These are phyloP conservation scores for Dascillus cervinus DNA, from an alignment of 2,888 invertebrate genomes.

Conservation along the genomic window DNA sequence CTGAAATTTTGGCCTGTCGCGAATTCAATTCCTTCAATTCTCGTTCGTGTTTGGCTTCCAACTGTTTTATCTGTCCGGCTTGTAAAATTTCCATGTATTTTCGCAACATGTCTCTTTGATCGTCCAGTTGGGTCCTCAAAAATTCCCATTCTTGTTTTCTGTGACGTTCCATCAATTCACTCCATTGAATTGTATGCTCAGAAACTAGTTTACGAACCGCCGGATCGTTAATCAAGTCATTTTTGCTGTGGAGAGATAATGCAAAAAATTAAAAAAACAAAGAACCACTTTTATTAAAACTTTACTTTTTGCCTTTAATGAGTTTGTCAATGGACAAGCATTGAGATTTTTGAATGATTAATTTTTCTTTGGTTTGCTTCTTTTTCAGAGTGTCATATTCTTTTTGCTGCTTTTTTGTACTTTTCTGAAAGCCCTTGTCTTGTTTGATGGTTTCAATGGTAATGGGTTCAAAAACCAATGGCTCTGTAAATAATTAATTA, in stretches of 20 bases:
- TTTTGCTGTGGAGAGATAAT: constrained; percentile 51
- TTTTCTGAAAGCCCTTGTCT: constrained; percentile 89
- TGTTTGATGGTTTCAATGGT: constrained; percentile 78
- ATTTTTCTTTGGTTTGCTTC: constrained; percentile 87
- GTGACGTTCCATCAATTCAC: constrained; percentile 78
- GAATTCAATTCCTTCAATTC: constrained; percentile 95
- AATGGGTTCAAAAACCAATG: constrained; percentile 82
- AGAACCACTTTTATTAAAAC: constrained; percentile 1
- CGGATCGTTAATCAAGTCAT: constrained; percentile 71
- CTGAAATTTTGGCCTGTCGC: constrained; percentile 90
- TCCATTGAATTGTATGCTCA: constrained; percentile 94
- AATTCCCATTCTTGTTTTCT: constrained; percentile 77
- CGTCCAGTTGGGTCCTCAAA: constrained; percentile 73
- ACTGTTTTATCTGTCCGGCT: constrained; percentile 76
- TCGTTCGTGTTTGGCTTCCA: constrained; percentile 85
- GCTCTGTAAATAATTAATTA: constrained; percentile 41
- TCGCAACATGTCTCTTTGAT: constrained; percentile 65
- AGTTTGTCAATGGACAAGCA: constrained; percentile 88
- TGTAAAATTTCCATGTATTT: constrained; percentile 77
- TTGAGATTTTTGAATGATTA: constrained; percentile 83
- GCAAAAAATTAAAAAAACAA: constrained; percentile 3
- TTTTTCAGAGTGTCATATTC: constrained; percentile 88
- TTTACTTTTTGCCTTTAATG: constrained; percentile 87
- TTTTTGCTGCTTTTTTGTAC: constrained; percentile 91
- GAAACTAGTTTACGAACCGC: constrained; percentile 74